Evolutionary conservation across 2,797 vertebrate species (phyloP), one percentile per base, ranked within the genome.

Genomic region (Acridotheres tristis): DNA sequence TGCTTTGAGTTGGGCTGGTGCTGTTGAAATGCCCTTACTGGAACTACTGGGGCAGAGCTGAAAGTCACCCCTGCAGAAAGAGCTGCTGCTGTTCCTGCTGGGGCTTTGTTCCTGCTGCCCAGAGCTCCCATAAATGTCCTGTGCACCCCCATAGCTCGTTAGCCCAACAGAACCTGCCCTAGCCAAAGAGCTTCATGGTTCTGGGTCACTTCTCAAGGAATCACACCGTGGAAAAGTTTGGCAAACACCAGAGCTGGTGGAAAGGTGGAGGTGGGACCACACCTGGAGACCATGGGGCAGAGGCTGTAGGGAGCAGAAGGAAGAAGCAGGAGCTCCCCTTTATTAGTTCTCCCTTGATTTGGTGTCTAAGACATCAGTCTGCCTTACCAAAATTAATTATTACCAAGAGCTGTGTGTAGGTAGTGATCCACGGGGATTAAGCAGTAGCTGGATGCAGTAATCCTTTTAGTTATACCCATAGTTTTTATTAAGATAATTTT

Each of bases 401-500:
- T 79, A 40, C 22, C 8, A 16, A 57, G 53, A 74, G 22, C 34
- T 66, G 9, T 34, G 13, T 74, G 47, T 36, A 20, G 16, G 8
- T 27, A 3, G 27, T 55, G 62, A 3, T 53, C 29, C 13, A 51
- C 20, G 27, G 34, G 45, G 73, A 5, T n/a, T 65, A 18, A 68
- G 34, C 36, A 30, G 32, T 43, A 50, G 30, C 51, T 93, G 74
- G 30, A 34, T 65, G 21, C 11, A 30, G 3, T 62, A 69, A 40
- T 80, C 81, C 9, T 63, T 82, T 21, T 48, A 40, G 25, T 47
- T 88, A 30, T 25, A 61, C 11, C 10, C 4, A n/a, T 20, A 36
- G 23, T 16, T 92, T 78, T 81, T 79, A 14, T 88, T 88, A 40
- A 88, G 54, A 34, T 47, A 22, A 34, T 79, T 90, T 69, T 75